phyloP scores from a whole-genome alignment of 2,797 vertebrate genomes.

The Holocentrus rufus region DNA sequence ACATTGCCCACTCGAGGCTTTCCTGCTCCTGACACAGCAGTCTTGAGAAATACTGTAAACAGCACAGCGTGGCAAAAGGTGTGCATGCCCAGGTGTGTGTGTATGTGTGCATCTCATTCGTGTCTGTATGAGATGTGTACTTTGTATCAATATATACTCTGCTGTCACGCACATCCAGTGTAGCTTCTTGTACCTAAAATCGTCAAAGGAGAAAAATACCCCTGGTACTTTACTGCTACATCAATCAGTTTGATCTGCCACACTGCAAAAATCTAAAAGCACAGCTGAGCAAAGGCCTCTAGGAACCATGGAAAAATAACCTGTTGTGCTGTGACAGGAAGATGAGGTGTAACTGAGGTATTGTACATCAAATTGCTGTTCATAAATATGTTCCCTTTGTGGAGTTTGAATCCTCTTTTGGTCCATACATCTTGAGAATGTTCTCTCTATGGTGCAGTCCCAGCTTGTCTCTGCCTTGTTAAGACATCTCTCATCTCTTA shows the following conservation, averaged over 20 bases:
- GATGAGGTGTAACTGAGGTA: constrained; percentile 47
- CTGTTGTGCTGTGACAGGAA: constrained; percentile 40
- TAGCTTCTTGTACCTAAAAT: too few relatives aligned
- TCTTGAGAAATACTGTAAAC: constrained; percentile 30
- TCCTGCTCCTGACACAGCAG: constrained; percentile 3
- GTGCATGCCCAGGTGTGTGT: too few relatives aligned
- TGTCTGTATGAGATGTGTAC: constrained; percentile 18
- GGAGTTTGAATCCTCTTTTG: constrained; percentile 3
- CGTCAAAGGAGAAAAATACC: neutral
- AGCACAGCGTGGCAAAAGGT: neutral
- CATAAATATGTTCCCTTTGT: constrained; percentile 20
- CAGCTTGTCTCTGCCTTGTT: neutral
- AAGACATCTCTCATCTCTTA: neutral
- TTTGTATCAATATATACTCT: constrained; percentile 32
- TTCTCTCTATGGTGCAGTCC: neutral
- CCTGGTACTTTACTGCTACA: constrained; percentile 44
- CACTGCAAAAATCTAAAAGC: constrained; percentile 38
- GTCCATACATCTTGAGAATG: constrained; percentile 7
- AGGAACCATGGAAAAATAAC: constrained; percentile 56
- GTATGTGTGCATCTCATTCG: too few relatives aligned
- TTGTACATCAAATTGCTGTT: constrained; percentile 40
- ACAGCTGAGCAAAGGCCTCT: constrained; percentile 57
- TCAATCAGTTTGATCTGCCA: constrained; percentile 39
- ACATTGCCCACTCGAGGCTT: neutral
- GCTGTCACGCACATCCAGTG: neutral